Percentiles rank a stretch among this genome's conserved stretches.
Evolutionary conservation across 92 coral and sea anemone species (phyloP).

Genomic region (Actinernus sp.): DNA sequence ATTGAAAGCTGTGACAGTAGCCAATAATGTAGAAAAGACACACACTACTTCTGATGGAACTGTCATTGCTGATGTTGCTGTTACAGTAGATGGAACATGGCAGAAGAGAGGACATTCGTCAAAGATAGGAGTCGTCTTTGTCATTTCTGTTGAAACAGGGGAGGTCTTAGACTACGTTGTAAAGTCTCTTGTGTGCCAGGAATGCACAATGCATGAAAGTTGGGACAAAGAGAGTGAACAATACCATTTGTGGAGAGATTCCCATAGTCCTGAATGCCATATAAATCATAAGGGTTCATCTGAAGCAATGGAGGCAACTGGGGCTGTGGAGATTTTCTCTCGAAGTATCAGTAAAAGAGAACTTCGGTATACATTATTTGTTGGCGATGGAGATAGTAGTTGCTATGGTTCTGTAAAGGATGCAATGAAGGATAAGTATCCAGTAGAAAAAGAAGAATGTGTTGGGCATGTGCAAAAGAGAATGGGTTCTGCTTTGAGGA

Average conservation of each 20-base stretch:
- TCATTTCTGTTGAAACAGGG: conserved; percentile 55
- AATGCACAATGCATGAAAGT: conserved; percentile 39
- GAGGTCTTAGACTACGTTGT: conserved; percentile 68
- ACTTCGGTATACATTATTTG: conserved; percentile 58
- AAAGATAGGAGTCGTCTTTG: conserved; percentile 69
- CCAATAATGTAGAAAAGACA: conserved; percentile 24
- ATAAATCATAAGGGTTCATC: conserved; percentile 63
- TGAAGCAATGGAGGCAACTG: conserved; percentile 65
- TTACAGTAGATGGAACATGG: conserved; percentile 72
- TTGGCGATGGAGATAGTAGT: conserved; percentile 76
- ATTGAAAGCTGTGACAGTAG: conserved; percentile 27
- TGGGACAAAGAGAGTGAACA: conserved; percentile 30
- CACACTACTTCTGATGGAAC: conserved; percentile 12
- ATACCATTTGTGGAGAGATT: conserved; percentile 43
- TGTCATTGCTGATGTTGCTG: conserved; percentile 33
- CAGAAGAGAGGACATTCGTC: conserved; percentile 75
- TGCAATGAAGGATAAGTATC: conserved; percentile 41
- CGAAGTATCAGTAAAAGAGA: conserved; percentile 42
- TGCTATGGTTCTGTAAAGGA: conserved; percentile 63
- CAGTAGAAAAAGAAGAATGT: conserved; percentile 65
- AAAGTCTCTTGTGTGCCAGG: conserved; percentile 67
- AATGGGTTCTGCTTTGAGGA: conserved; percentile 54
- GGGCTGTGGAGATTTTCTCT: conserved; percentile 64
- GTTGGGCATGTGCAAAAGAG: conserved; percentile 77
- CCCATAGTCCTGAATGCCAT: conserved; percentile 46